Evolutionary conservation across 2,888 invertebrate genomes (phyloP).

Genomic region (Macrophya alboannulata): DNA sequence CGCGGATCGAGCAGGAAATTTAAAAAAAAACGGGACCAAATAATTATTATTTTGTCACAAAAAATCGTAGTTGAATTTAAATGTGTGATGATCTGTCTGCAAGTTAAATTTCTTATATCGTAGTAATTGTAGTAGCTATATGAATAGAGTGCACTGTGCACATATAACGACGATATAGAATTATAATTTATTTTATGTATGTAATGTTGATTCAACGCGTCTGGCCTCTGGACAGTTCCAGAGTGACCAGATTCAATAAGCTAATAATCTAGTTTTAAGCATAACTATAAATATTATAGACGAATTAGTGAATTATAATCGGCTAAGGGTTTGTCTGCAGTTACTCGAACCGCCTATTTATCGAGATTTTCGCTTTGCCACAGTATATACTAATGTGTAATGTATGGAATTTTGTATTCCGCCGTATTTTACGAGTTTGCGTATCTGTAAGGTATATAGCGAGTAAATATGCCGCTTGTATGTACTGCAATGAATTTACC

Average conservation of each 20-base stretch:
- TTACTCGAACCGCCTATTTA: not conserved
- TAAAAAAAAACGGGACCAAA: slow-evolving; percentile 16
- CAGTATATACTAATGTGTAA: not conserved
- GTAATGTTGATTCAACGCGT: not conserved
- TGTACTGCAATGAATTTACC: not conserved
- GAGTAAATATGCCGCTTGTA: slow-evolving; percentile 23
- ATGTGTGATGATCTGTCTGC: not conserved
- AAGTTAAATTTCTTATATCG: not conserved
- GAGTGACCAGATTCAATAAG: not conserved
- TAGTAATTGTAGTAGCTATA: not conserved
- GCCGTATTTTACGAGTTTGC: not conserved
- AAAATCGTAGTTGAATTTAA: not conserved
- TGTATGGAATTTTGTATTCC: slow-evolving; percentile 1
- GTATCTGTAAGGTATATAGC: too few species aligned
- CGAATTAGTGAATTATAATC: not conserved
- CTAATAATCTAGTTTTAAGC: not conserved
- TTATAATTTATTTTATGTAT: not conserved
- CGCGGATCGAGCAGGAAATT: not conserved
- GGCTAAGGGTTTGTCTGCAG: not conserved
- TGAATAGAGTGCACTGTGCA: not conserved
- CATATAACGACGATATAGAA: not conserved
- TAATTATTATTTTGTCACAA: slow-evolving; percentile 2
- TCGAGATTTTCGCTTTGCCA: not conserved
- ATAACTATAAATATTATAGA: not conserved
- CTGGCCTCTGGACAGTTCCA: not conserved